A percentile compares a stretch with the other conserved stretches of the same genome.
These are phyloP conservation scores for Frieseomelitta varia DNA, from an alignment of 1,140 invertebrate genomes.

Conservation along the genomic window DNA sequence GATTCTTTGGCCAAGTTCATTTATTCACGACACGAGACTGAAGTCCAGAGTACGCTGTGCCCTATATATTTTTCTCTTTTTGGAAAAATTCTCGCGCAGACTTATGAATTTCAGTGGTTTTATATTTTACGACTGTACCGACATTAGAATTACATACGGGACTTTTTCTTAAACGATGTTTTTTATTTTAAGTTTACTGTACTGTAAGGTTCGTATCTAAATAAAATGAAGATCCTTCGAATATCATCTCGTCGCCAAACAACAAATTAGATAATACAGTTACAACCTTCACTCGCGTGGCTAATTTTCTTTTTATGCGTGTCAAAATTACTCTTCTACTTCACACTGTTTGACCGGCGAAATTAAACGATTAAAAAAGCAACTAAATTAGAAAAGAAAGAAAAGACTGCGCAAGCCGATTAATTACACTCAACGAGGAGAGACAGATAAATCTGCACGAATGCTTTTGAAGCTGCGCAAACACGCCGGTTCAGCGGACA, in stretches of 20 bases:
- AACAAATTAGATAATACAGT: not conserved
- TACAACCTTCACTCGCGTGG: too few relatives aligned
- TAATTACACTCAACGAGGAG: not conserved
- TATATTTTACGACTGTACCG: not conserved
- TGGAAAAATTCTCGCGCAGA: not conserved
- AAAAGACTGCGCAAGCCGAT: not conserved
- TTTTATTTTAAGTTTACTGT: not conserved
- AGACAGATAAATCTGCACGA: not conserved
- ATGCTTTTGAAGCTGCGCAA: not conserved
- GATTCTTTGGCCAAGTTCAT: not conserved
- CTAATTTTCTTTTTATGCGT: not conserved
- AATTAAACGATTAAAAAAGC: too few relatives aligned
- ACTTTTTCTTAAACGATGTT: not conserved
- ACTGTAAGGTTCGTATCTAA: not conserved
- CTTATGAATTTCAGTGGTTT: not conserved
- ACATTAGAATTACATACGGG: not conserved
- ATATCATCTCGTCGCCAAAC: not conserved
- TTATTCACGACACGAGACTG: not conserved
- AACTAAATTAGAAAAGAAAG: not conserved
- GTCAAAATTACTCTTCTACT: too few relatives aligned
- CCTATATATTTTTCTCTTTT: not conserved
- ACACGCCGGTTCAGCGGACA: not conserved
- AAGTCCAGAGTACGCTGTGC: not conserved
- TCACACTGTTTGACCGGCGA: too few relatives aligned
- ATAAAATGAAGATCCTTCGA: not conserved